A percentile compares a stretch with the other conserved stretches of the same genome.
phyloP scores from a whole-genome alignment of 2,888 invertebrate species.

The Drymonia ruficornis region DNA sequence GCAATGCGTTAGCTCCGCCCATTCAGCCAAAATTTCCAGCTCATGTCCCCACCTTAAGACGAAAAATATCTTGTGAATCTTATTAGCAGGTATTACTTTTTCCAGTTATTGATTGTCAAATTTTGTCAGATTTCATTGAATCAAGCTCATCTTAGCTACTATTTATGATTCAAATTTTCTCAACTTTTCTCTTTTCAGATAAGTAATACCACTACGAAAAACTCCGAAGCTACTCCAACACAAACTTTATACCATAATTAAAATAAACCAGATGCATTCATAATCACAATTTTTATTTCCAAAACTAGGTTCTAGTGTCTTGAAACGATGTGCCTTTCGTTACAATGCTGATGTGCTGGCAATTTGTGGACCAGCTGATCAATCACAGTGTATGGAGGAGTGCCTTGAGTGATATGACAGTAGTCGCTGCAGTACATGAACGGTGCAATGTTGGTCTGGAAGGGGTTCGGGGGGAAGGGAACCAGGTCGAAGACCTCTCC shows the following conservation, averaged over 20 bases:
- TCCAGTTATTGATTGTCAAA: too few species aligned
- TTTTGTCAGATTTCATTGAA: too few species aligned
- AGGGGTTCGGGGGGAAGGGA: constrained; percentile 73
- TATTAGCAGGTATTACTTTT: too few species aligned
- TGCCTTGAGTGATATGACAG: constrained; percentile 72
- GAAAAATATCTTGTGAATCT: neutral
- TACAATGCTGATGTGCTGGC: constrained; percentile 55
- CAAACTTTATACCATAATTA: neutral
- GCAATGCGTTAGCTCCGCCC: too few species aligned
- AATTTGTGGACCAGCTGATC: constrained; percentile 59
- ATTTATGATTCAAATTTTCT: too few species aligned
- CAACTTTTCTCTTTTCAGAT: too few species aligned
- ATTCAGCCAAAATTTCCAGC: too few species aligned
- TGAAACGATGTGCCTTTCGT: constrained; percentile 58
- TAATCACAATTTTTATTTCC: neutral
- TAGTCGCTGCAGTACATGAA: constrained; percentile 81
- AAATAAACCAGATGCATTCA: constrained; percentile 1
- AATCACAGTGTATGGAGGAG: constrained; percentile 65
- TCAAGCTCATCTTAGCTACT: too few species aligned
- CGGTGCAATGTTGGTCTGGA: constrained; percentile 74
- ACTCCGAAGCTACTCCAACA: neutral
- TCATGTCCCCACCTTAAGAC: neutral
- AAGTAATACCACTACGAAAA: too few species aligned
- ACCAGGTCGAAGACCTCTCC: constrained; percentile 68
- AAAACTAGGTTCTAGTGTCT: constrained; percentile 36